Base-by-base conservation (phyloP, 2,797 vertebrate genomes). In the Sarcoramphus papa region DNA sequence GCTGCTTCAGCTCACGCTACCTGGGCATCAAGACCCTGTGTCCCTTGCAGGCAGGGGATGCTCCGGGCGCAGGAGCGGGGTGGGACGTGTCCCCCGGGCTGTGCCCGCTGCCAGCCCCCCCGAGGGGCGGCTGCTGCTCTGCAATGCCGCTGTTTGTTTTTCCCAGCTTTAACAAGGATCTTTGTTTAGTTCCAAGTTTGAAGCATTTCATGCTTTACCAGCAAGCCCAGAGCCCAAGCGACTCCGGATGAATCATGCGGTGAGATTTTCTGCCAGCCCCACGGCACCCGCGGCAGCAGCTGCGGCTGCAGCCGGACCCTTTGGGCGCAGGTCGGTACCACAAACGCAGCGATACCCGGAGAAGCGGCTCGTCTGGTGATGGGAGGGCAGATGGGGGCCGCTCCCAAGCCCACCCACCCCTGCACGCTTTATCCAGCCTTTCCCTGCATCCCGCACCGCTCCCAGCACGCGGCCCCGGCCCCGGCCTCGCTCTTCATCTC, bases 111-210 rank as follows among this genome's bases (percentile, higher is more conserved):
- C 47, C 37, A 64, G 31, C 37, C 47, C 47, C 40, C 10, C 10
- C 5, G 1, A 35, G 40, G 40, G 41, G 51, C 11, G 7, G 28
- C 53, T 1, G 2, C 19, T 0, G 15, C 54, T 35, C 48, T 2
- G 3, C 33, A 12, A 5, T 0, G 5, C 27, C 64, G 59, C 18
- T 1, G 1, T 37, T 63, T 8, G 22, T 17, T 64, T 23, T 56
- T 31, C 33, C 69, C 59, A 33, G 59, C 19, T 63, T 54, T 31
- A 63, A 33, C 57, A 54, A 63, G 50, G 80, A 12, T 33, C 23
- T 53, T 63, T 10, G 25, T 30, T 35, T 41, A 30, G 24, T 40
- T 59, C 31, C 4, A 24, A 9, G 41, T 51, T n/a, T 37, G 37
- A 51, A 65, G 45, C 10, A 15, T 13, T 69, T 56, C 27, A 16